Evolutionary conservation across 2,113 vertebrate genomes (phyloP), one percentile per base, ranked within the genome.

Genomic region (Chrysochloris asiatica): DNA sequence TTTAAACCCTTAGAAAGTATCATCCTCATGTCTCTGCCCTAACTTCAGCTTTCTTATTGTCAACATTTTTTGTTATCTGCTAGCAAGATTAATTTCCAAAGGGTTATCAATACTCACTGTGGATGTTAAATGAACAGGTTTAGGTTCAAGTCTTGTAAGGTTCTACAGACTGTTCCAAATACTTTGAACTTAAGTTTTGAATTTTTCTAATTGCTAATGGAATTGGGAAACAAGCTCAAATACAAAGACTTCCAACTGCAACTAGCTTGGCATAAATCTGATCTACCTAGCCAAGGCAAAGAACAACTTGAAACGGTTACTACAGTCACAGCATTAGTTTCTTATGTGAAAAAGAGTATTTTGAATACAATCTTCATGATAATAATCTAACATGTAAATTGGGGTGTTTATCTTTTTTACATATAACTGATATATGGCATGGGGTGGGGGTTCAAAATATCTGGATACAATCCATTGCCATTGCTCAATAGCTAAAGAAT

Each of bases 161-260:
- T 79, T 95, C 69, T 67, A 38, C 83, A 91, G 87, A 94, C 38
- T 89, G 22, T 94, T 94, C 83, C 43, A 83, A 92, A 86, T 59
- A 93, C 75, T 96, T 94, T 95, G 82, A 94, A 94, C 86, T 92
- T 50, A 91, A 96, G 84, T 95, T 96, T 94, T 95, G 83, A 93
- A 84, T 90, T 94, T 96, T 94, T 95, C 88, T 95, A 84, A 93
- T 96, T 94, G 61, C 45, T 61, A 80, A 71, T 90, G 21, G 30
- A 93, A 90, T 81, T 81, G 50, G 41, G 88, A 93, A 97, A 89
- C 84, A 83, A 91, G 65, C 63, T 92, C 63, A 81, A 92, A 78
- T 21, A 56, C 14, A 65, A 33, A 75, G 86, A 93, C 76, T 93
- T 95, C 77, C 80, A 86, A 86, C 52, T 47, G 67, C 0, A 19